Evolutionary conservation across 2,113 vertebrate genomes (phyloP).

Genomic region (Machaerirhynchus nigripectus): DNA sequence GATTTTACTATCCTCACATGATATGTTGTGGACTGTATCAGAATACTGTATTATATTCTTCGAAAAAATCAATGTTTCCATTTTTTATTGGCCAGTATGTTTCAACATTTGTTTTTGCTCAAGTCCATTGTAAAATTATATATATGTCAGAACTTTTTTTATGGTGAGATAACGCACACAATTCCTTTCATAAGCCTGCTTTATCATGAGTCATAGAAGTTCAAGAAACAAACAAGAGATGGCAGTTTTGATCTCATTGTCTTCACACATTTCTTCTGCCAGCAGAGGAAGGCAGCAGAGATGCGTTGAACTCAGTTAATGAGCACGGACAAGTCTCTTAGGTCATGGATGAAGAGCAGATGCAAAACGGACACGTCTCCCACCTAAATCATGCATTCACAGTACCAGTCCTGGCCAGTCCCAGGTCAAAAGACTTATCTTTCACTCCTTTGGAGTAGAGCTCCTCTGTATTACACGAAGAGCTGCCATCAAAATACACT

Average conservation of each 20-base stretch:
- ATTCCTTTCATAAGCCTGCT: neutral
- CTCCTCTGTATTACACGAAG: neutral
- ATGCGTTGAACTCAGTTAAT: neutral
- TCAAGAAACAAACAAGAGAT: neutral
- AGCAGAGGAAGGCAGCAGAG: neutral
- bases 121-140: neutral
- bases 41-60: neutral
- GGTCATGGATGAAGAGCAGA: neutral
- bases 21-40: neutral
- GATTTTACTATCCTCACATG: neutral
- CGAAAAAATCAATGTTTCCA: neutral
- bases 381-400: rapidly evolving
- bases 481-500: neutral
- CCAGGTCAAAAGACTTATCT: neutral
- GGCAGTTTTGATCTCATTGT: neutral
- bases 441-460: neutral
- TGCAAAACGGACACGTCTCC: rapidly evolving
- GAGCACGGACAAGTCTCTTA: neutral
- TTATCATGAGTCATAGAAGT: neutral
- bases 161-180: neutral
- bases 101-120: constrained; percentile 1
- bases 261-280: neutral
- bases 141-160: neutral
- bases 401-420: neutral
- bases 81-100: neutral